Base-by-base conservation (phyloP, 1,140 invertebrate species). In the Drusus annulatus region DNA sequence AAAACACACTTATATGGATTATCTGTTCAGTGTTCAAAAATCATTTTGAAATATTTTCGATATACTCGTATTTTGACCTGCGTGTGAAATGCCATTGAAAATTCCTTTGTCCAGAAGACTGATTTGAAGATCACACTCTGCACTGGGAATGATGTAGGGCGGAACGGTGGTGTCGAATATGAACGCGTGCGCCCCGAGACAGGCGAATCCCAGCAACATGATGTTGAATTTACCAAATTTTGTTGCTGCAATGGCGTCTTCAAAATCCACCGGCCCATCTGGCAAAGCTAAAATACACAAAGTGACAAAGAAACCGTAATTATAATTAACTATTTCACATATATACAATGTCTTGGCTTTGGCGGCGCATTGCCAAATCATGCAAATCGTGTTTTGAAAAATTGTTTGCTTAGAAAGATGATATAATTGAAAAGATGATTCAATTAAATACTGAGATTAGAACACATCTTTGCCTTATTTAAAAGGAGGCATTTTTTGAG, bases 41-140 rank as follows among this genome's bases (percentile, higher is more conserved):
- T n/a, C n/a, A n/a, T n/a, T n/a, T n/a, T n/a, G n/a, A n/a, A n/a
- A n/a, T n/a, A n/a, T 28, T 2, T 28, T 28, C 25, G 5, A 28
- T 28, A 28, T 2, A 2, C 0, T 36, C 8, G 4, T 36, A 0
- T 36, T 36, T 4, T 83, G 84, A 93, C 94, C 94, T 80, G 90
- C 89, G 86, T 94, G 95, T 23, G 91, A 90, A 54, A 92, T 90
- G 0, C 92, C 93, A 79, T 93, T 94, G 0, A 95, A 85, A 1
- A 93, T 88, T 1, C 94, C 94, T 89, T 94, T 95, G 45, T 94
- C 90, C 17, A 92, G 84, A 0, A 93, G 84, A 1, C 91, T 90
- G 17, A 95, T 86, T 28, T 91, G 82, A 54, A 95, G 89, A 86
- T 95, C 94, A 84, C 94, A 95, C 83, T 94, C 92, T 0, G 93